Evolutionary conservation across 2,113 vertebrate genomes (phyloP).

Genomic region (Alouatta palliata): DNA sequence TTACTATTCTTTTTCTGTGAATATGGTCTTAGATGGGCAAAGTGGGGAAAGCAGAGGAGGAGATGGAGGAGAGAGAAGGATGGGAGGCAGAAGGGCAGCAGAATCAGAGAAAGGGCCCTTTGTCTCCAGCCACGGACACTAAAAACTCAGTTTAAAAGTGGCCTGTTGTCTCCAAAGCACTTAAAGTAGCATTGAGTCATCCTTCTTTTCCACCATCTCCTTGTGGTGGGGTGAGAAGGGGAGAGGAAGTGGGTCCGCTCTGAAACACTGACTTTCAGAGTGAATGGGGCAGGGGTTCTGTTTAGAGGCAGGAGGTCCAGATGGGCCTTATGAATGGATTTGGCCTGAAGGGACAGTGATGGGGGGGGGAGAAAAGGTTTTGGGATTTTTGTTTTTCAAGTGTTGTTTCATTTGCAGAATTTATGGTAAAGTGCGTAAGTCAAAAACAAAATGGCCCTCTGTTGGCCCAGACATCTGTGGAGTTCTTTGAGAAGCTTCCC

Average conservation of each 20-base stretch:
- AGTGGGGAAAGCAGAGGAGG: slow-evolving; percentile 61
- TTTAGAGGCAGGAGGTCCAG: neutral
- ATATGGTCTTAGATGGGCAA: neutral
- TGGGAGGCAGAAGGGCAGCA: slow-evolving; percentile 71
- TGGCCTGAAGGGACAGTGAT: neutral
- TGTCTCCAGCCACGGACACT: slow-evolving; percentile 63
- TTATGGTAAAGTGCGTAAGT: neutral
- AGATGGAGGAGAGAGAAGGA: slow-evolving; percentile 77
- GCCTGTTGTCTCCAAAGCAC: slow-evolving; percentile 77
- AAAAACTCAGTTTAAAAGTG: slow-evolving; percentile 68
- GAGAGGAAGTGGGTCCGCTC: neutral
- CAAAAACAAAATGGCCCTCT: neutral
- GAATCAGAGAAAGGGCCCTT: slow-evolving; percentile 80
- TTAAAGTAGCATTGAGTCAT: slow-evolving; percentile 55
- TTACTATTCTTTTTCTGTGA: neutral
- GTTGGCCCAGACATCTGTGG: neutral
- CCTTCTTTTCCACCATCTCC: neutral
- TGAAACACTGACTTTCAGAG: neutral
- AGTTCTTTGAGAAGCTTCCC: slow-evolving; percentile 6
- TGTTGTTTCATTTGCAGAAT: neutral
- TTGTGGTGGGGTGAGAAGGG: neutral
- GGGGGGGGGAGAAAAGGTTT: neutral
- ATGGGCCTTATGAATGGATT: neutral
- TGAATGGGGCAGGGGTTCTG: neutral
- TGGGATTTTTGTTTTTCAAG: neutral